A percentile compares a stretch with the other conserved stretches of the same genome.
Evolutionary conservation across 2,113 vertebrate species (phyloP).

Genomic region (Vidua macroura): DNA sequence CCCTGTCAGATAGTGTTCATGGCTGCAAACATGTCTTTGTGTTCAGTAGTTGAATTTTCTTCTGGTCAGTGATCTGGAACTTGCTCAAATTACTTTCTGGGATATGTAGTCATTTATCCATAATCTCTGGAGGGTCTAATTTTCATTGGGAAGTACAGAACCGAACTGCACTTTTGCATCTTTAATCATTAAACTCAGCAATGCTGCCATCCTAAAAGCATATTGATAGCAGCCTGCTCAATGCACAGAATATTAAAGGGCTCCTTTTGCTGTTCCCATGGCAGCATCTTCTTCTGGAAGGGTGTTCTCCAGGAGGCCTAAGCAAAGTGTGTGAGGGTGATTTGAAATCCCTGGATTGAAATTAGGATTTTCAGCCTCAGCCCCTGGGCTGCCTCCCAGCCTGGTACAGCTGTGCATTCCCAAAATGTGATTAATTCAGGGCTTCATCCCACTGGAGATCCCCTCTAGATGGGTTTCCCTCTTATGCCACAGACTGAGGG

Average conservation of each 20-base stretch:
- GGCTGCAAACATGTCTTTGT: conserved; percentile 35
- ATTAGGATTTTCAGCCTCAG: neutral
- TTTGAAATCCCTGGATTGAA: neutral
- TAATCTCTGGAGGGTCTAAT: conserved; percentile 27
- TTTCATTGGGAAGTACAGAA: conserved; percentile 10
- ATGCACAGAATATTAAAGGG: conserved; percentile 21
- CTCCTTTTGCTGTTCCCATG: conserved; percentile 35
- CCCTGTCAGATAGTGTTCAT: conserved; percentile 26
- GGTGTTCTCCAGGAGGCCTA: neutral
- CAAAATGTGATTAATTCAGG: neutral
- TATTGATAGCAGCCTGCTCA: neutral
- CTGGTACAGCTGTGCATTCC: neutral
- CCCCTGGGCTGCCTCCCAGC: neutral
- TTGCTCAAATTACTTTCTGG: conserved; percentile 20
- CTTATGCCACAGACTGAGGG: neutral
- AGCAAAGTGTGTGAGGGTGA: neutral
- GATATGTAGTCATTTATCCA: conserved; percentile 49
- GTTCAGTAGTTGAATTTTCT: conserved; percentile 31
- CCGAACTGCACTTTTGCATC: neutral
- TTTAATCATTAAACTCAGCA: conserved; percentile 16
- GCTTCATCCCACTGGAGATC: neutral
- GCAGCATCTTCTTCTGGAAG: conserved; percentile 5
- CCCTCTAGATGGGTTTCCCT: neutral
- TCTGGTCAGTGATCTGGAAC: conserved; percentile 50
- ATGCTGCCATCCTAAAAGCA: neutral